phyloP scores from a whole-genome alignment of 2,113 vertebrate species.

The Protobothrops flavoviridis region DNA sequence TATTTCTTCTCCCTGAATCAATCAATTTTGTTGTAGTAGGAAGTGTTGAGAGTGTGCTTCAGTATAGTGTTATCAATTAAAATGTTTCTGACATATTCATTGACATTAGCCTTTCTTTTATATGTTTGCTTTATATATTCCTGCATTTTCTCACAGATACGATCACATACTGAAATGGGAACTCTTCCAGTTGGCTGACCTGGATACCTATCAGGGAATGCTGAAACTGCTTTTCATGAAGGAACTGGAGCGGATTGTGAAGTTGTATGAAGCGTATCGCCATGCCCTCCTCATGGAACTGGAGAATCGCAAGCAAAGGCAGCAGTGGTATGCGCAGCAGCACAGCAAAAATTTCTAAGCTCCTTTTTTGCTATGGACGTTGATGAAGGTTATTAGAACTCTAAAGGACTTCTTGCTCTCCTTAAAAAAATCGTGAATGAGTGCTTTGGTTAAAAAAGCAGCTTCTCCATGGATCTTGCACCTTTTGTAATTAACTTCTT shows the following conservation, averaged over 20 bases:
- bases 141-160: conserved; percentile 72
- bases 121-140: rapidly evolving
- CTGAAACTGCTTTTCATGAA: conserved; percentile 99
- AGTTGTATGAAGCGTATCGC: conserved; percentile 93
- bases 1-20: background rate
- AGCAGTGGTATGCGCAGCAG: conserved; percentile 93
- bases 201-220: conserved; percentile 99
- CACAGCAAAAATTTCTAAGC: conserved; percentile 84
- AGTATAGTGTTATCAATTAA: background rate
- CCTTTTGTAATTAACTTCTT: conserved; percentile 65
- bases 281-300: conserved; percentile 90
- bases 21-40: background rate
- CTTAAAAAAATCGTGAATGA: conserved; percentile 38
- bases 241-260: conserved; percentile 96
- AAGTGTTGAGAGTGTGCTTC: background rate
- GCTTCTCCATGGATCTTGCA: conserved; percentile 66
- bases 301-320: conserved; percentile 89
- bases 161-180: conserved; percentile 99
- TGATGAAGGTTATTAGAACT: conserved; percentile 39
- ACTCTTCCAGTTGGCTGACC: conserved; percentile 95
- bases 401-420: conserved; percentile 50
- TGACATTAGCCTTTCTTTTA: background rate
- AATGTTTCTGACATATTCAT: too few species aligned
- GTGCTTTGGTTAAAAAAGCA: conserved; percentile 67
- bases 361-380: conserved; percentile 20